phyloP scores from a whole-genome alignment of 1,140 invertebrate genomes.

The Polypedilum pembai region DNA sequence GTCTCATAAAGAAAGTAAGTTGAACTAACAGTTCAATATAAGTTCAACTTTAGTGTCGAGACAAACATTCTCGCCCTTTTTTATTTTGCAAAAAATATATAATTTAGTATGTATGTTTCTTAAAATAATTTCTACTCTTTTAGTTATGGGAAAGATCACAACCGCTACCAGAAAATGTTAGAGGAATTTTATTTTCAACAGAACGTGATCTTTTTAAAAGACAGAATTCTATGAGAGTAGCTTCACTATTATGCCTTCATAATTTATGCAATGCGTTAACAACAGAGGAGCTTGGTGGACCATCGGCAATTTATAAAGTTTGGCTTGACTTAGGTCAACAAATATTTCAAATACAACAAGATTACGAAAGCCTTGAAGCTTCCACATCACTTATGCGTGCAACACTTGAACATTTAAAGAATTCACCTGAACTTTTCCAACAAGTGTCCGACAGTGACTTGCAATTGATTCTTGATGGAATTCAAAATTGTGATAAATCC shows the following conservation, averaged over 20 bases:
- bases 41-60: slow-evolving; percentile 3
- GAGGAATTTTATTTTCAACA: slow-evolving; percentile 29
- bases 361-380: slow-evolving; percentile 35
- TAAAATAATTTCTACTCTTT: not conserved
- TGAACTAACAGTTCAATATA: not conserved
- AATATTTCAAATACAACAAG: slow-evolving; percentile 36
- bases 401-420: slow-evolving; percentile 35
- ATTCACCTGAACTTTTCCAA: slow-evolving; percentile 38
- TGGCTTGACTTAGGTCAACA: slow-evolving; percentile 39
- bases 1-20: not conserved
- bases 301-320: slow-evolving; percentile 36
- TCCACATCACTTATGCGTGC: slow-evolving; percentile 38
- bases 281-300: slow-evolving; percentile 37
- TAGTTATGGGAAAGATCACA: slow-evolving; percentile 34
- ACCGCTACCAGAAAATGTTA: slow-evolving; percentile 35
- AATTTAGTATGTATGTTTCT: not conserved
- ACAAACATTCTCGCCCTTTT: not conserved
- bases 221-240: slow-evolving; percentile 34
- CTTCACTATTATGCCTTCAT: slow-evolving; percentile 37
- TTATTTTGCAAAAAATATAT: not conserved
- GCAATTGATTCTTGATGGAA: slow-evolving; percentile 51
- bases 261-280: slow-evolving; percentile 36
- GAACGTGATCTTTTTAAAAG: slow-evolving; percentile 31
- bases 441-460: slow-evolving; percentile 42
- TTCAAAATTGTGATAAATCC: slow-evolving; percentile 47